Evolutionary conservation across 2,888 invertebrate species (phyloP), one percentile per base, ranked within the genome.

Genomic region (Allacma fusca): DNA sequence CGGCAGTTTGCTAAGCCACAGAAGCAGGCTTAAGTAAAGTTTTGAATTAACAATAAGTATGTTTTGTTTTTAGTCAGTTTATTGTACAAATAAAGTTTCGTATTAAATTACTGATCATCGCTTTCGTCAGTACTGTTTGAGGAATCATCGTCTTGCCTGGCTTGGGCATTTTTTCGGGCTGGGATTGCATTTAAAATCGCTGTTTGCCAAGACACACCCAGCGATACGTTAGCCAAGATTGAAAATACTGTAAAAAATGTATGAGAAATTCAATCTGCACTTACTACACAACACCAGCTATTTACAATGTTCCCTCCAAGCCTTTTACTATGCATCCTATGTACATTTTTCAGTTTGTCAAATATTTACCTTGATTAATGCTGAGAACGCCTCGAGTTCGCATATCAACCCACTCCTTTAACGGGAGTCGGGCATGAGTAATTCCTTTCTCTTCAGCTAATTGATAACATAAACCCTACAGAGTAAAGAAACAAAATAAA

Each of bases 371-470:
- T 89, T 99, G 98, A 88, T 97, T 96, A 83, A 99, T 94, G 62
- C 97, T 96, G 77, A 99, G 89, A 71, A 98, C 98, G 88, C 94
- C 94, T 84, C 97, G 91, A 7, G 94, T 93, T 87, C 95, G 95
- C 93, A 98, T 93, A 85, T 93, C 91, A 67, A 99, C 90, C 88
- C 93, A 94, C 87, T 96, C 93, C 81, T 91, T 91, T 83, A 99
- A 90, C 0, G 99, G 98, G 67, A 99, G 88, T 84, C 94, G 92
- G 0, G 91, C 96, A 87, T 97, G 97, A 79, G 87, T 87, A 40
- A 97, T 89, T 1, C 92, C 93, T 85, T 92, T 91, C 84, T 93
- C 91, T 57, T 89, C 86, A 1, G 99, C 98, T 84, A 94, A 89
- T 83, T 91, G 91, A 86, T 93, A 91, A 86, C 97, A 97, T 21